A percentile compares a stretch with the other conserved stretches of the same genome.
These are phyloP conservation scores for Lasioglossum pauxillum DNA, from an alignment of 2,888 invertebrate species.

Conservation along the genomic window DNA sequence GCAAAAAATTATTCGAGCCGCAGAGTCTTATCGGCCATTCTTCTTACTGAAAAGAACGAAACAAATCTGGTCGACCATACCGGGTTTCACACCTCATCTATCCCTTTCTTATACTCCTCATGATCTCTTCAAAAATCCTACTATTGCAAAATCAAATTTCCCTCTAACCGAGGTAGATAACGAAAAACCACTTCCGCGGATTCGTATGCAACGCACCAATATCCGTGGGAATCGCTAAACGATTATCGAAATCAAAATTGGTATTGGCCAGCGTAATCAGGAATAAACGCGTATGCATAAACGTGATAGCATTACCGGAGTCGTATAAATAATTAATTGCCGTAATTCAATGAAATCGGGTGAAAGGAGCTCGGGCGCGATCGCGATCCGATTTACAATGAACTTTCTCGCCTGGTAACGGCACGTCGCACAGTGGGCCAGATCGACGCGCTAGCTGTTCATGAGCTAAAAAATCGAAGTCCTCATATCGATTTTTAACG, in stretches of 20 bases:
- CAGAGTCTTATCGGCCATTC: not conserved
- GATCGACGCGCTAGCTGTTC: no score
- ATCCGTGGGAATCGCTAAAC: not conserved
- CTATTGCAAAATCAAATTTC: not conserved
- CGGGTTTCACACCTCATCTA: no score
- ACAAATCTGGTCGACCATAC: not conserved
- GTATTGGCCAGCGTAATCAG: not conserved
- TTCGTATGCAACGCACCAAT: not conserved
- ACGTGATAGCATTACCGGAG: not conserved
- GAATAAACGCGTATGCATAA: not conserved
- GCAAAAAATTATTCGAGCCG: not conserved
- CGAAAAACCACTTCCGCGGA: not conserved
- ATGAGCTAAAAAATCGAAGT: no score
- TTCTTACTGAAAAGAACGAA: not conserved
- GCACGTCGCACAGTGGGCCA: no score
- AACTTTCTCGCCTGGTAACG: not conserved
- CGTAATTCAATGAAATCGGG: not conserved
- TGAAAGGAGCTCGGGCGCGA: not conserved
- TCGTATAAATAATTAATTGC: not conserved
- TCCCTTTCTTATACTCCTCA: no score
- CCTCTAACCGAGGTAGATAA: not conserved
- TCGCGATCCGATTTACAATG: conserved; percentile 10
- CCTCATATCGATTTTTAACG: no score
- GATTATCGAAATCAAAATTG: not conserved
- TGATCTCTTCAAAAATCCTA: no score